Evolutionary conservation across 2,888 invertebrate species (phyloP).

Genomic region (Thysanoteuthis rhombus): DNA sequence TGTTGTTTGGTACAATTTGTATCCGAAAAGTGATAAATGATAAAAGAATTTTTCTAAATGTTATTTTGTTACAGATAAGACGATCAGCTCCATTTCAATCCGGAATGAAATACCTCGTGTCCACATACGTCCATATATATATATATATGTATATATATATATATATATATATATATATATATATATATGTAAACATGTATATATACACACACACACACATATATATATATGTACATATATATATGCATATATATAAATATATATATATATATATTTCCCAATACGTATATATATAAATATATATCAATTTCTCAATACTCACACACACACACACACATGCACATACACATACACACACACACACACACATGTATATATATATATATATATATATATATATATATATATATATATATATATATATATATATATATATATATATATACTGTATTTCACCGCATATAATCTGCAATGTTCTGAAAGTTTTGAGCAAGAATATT

Average conservation of each 20-base stretch:
- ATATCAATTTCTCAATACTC: too few species aligned
- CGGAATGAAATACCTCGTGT: neutral
- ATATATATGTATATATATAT: conserved; percentile 13
- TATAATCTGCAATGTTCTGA: too few species aligned
- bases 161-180: neutral
- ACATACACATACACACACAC: neutral
- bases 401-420: conserved; percentile 17
- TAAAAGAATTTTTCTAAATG: too few species aligned
- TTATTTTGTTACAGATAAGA: too few species aligned
- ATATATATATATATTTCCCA: neutral
- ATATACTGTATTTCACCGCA: too few species aligned
- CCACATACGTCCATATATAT: neutral
- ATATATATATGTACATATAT: neutral
- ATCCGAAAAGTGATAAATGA: too few species aligned
- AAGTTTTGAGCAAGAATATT: too few species aligned
- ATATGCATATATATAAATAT: neutral
- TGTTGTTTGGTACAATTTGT: too few species aligned
- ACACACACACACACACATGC: neutral
- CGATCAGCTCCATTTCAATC: too few species aligned
- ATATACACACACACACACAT: neutral
- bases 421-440: neutral
- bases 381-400: conserved; percentile 19
- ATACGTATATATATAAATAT: too few species aligned
- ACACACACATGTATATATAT: neutral
- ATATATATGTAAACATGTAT: neutral